Evolutionary conservation across 2,888 invertebrate species (phyloP).

Genomic region (Endotricha flammealis): DNA sequence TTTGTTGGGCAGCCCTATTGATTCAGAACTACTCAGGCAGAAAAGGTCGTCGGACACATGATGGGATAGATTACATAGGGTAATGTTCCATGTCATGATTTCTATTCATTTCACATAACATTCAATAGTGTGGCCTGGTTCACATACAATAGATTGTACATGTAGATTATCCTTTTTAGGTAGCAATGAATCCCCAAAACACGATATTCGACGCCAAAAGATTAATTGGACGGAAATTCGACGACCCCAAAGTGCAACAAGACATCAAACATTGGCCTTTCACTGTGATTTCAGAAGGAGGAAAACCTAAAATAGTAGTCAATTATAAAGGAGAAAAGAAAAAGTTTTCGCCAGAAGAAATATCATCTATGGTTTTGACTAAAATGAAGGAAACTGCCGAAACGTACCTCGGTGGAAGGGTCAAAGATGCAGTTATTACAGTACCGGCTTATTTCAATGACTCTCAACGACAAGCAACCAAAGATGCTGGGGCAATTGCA

Average conservation of each 20-base stretch:
- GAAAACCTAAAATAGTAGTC: conserved; percentile 86
- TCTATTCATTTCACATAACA: neutral
- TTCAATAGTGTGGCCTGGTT: conserved; percentile 1
- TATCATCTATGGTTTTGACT: conserved; percentile 89
- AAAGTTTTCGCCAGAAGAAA: conserved; percentile 88
- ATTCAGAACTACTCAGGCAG: conserved; percentile 7
- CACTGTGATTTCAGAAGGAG: conserved; percentile 80
- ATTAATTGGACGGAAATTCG: conserved; percentile 88
- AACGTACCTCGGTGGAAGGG: conserved; percentile 84
- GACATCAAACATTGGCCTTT: conserved; percentile 94
- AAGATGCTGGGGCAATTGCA: conserved; percentile 92
- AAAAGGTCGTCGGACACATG: conserved; percentile 11
- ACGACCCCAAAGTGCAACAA: conserved; percentile 86
- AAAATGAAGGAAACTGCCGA: conserved; percentile 92
- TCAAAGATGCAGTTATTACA: conserved; percentile 88
- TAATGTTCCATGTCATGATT: conserved; percentile 20
- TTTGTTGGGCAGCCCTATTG: conserved; percentile 1
- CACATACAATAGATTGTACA: neutral
- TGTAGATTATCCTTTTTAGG: conserved; percentile 54
- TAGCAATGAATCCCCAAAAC: conserved; percentile 88
- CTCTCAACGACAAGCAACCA: conserved; percentile 90
- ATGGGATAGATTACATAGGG: conserved; percentile 3
- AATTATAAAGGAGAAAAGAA: conserved; percentile 86
- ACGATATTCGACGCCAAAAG: conserved; percentile 91
- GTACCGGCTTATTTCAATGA: conserved; percentile 92